A percentile compares a stretch with the other conserved stretches of the same genome.
Evolutionary conservation across 2,888 invertebrate species (phyloP).

Genomic region (Pecten maximus): DNA sequence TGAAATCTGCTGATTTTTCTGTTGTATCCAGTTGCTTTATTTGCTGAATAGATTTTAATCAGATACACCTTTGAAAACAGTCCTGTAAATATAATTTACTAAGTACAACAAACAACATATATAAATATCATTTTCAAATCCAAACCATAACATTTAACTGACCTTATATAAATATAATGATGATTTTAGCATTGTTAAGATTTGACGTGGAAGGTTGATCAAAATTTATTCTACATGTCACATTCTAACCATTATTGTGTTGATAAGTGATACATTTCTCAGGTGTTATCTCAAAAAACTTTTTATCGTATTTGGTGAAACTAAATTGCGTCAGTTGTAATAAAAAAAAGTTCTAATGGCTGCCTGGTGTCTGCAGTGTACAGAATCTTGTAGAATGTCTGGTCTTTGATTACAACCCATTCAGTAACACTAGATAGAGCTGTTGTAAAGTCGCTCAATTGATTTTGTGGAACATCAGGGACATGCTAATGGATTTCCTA

Average conservation of each 20-base stretch:
- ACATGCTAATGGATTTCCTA: conserved; percentile 3
- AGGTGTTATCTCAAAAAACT: background rate
- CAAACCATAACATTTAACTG: too few relatives aligned
- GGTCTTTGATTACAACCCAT: background rate
- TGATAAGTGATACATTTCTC: background rate
- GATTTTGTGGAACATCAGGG: background rate
- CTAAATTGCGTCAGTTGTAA: background rate
- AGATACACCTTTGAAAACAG: too few relatives aligned
- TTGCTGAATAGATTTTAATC: too few relatives aligned
- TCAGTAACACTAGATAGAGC: background rate
- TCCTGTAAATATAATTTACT: too few relatives aligned
- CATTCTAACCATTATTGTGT: background rate
- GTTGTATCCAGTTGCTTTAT: too few relatives aligned
- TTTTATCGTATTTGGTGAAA: background rate
- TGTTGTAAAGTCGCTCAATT: background rate
- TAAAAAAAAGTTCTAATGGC: background rate
- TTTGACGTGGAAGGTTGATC: too few relatives aligned
- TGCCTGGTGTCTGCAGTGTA: background rate
- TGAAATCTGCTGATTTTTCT: too few relatives aligned
- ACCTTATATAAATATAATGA: too few relatives aligned
- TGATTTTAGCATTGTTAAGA: too few relatives aligned
- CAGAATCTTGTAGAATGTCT: background rate
- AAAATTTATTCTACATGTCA: too few relatives aligned
- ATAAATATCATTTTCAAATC: too few relatives aligned
- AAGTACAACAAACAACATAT: too few relatives aligned